phyloP scores from a whole-genome alignment of 2,797 vertebrate species.

The Erpetoichthys calabaricus region DNA sequence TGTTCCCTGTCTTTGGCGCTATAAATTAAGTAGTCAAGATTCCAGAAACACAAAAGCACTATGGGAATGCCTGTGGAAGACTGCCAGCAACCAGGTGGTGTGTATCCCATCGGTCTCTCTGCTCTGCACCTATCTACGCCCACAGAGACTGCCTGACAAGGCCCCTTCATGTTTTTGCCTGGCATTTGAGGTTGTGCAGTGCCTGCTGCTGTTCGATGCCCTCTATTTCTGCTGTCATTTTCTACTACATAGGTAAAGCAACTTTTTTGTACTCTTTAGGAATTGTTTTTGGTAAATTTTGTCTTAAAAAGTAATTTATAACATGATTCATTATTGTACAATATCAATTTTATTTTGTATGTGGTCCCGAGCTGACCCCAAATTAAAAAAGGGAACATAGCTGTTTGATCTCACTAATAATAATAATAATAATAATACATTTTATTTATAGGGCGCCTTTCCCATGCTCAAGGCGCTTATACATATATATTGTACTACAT shows the following conservation, averaged over 20 bases:
- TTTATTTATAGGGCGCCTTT: no score
- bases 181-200: conserved; percentile 29
- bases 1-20: conserved; percentile 20
- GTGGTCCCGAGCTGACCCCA: no score
- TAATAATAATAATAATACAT: no score
- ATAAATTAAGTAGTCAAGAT: conserved; percentile 28
- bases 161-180: conserved; percentile 36
- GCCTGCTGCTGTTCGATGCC: conserved; percentile 45
- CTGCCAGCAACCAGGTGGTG: conserved; percentile 29
- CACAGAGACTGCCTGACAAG: conserved; percentile 12
- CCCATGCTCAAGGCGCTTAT: no score
- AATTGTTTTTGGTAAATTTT: neutral
- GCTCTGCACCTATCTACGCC: conserved; percentile 20
- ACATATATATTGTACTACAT: no score
- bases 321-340: no score
- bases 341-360: no score
- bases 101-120: conserved; percentile 32
- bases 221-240: conserved; percentile 45
- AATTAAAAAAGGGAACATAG: no score
- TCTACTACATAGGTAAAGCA: conserved; percentile 43
- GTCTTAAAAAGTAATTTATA: neutral
- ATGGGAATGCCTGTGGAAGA: conserved; percentile 28
- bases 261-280: neutral
- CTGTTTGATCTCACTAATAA: no score
- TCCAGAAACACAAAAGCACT: conserved; percentile 20